Conservation (phyloP, 2,797 vertebrate genomes). For the Gorsachius magnificus region DNA sequence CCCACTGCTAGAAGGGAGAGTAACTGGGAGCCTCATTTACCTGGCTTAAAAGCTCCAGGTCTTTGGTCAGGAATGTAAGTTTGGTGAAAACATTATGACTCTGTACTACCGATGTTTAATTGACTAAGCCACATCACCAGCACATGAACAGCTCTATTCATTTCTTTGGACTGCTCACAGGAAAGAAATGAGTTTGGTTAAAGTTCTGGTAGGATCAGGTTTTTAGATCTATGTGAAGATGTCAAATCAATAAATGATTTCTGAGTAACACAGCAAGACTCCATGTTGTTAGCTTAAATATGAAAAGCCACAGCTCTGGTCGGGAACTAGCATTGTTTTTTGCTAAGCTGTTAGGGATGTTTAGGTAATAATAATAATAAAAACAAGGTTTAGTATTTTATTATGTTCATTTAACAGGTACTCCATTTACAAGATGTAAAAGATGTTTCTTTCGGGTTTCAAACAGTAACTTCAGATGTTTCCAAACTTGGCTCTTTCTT, state of each 20-base stretch:
- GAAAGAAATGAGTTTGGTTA: background rate
- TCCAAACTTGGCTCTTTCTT: slow-evolving; percentile 79
- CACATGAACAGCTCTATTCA: background rate
- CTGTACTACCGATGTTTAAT: background rate
- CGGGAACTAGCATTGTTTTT: background rate
- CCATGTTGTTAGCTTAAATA: background rate
- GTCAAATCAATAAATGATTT: background rate
- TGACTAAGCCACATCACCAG: background rate
- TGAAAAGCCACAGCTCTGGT: background rate
- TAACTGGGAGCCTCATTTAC: background rate
- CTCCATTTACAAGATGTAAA: slow-evolving; percentile 81
- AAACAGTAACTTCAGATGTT: slow-evolving; percentile 78
- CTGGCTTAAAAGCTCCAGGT: background rate
- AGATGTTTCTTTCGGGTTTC: slow-evolving; percentile 80
- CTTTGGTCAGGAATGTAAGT: background rate
- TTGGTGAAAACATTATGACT: background rate
- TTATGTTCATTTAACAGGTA: slow-evolving; percentile 67
- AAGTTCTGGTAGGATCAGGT: background rate
- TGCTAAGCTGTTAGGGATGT: background rate
- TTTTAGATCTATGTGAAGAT: background rate
- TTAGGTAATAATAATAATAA: background rate
- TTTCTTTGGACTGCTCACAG: background rate
- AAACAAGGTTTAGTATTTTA: background rate
- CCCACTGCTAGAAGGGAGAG: background rate
- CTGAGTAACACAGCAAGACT: background rate